A percentile compares a stretch with the other conserved stretches of the same genome.
phyloP scores from a whole-genome alignment of 64 coral and sea anemone species.

The Hydrozoanthus tunicans region DNA sequence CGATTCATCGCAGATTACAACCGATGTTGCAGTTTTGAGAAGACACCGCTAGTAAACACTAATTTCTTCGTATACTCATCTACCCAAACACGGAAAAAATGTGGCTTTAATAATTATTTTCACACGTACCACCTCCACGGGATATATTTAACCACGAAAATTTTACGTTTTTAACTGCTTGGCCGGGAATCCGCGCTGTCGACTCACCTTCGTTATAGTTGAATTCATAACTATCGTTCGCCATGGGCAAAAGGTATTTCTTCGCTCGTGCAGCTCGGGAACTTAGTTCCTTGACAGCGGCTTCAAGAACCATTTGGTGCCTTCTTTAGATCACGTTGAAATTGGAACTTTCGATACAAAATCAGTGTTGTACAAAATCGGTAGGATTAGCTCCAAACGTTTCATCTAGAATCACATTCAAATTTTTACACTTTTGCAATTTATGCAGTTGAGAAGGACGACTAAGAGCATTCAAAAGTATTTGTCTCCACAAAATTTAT shows the following conservation, averaged over 20 bases:
- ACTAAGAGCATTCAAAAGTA: constrained; percentile 14
- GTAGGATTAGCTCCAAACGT: not conserved
- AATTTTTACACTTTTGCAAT: constrained; percentile 15
- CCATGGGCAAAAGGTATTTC: constrained; percentile 32
- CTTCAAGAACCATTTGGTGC: constrained; percentile 39
- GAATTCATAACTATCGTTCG: constrained; percentile 14
- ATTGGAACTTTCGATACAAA: not conserved
- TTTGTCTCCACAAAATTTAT: constrained; percentile 22
- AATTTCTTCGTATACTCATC: too few relatives aligned
- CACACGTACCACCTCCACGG: too few relatives aligned
- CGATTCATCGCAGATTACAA: too few relatives aligned
- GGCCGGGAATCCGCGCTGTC: too few relatives aligned
- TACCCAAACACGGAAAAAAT: too few relatives aligned
- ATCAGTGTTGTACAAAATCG: not conserved
- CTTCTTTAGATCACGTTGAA: not conserved
- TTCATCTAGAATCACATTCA: not conserved
- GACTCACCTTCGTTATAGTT: constrained; percentile 49
- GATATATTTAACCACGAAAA: too few relatives aligned
- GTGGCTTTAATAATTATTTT: too few relatives aligned
- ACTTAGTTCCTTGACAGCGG: not conserved
- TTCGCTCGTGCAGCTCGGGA: not conserved
- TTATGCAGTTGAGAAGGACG: constrained; percentile 42
- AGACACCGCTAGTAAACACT: too few relatives aligned
- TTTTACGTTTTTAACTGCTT: too few relatives aligned
- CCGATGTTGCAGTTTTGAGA: too few relatives aligned